phyloP scores from a whole-genome alignment of 2,797 vertebrate genomes.

The Acanthurus leucopareius region DNA sequence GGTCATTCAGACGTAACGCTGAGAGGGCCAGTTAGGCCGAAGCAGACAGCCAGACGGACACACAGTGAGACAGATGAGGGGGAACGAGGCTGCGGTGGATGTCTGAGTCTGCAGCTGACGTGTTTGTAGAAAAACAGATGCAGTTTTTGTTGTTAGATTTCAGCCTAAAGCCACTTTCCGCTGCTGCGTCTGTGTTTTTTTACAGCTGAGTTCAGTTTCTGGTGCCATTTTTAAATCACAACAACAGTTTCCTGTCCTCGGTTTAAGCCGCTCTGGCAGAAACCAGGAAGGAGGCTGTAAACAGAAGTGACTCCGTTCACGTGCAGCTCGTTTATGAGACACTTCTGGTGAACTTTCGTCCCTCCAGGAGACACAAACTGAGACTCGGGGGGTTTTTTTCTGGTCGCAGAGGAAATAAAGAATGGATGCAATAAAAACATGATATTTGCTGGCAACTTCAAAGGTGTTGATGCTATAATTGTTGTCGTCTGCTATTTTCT shows the following conservation, averaged over 20 bases:
- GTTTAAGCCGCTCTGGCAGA: neutral
- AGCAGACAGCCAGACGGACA: constrained; percentile 24
- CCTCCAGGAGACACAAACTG: neutral
- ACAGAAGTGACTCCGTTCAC: constrained; percentile 6
- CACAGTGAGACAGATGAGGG: constrained; percentile 1
- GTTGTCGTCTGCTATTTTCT: neutral
- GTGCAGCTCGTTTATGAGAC: neutral
- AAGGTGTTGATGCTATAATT: neutral
- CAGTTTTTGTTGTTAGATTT: constrained; percentile 13
- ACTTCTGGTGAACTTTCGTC: neutral
- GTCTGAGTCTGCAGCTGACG: constrained; percentile 26
- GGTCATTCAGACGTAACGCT: constrained; percentile 41
- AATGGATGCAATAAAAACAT: neutral
- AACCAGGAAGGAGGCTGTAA: neutral
- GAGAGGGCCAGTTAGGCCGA: constrained; percentile 40
- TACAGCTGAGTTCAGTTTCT: neutral
- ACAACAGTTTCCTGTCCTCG: neutral
- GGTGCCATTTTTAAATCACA: constrained; percentile 16
- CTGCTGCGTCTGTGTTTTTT: neutral
- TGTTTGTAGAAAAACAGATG: constrained; percentile 22
- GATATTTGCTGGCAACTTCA: neutral
- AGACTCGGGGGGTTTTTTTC: neutral
- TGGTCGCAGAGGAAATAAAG: neutral
- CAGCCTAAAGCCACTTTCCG: neutral
- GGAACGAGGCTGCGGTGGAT: constrained; percentile 4